Percentiles rank a stretch among this genome's conserved stretches.
Conservation (phyloP, 2,797 vertebrate genomes). For the Nyctibius grandis region DNA sequence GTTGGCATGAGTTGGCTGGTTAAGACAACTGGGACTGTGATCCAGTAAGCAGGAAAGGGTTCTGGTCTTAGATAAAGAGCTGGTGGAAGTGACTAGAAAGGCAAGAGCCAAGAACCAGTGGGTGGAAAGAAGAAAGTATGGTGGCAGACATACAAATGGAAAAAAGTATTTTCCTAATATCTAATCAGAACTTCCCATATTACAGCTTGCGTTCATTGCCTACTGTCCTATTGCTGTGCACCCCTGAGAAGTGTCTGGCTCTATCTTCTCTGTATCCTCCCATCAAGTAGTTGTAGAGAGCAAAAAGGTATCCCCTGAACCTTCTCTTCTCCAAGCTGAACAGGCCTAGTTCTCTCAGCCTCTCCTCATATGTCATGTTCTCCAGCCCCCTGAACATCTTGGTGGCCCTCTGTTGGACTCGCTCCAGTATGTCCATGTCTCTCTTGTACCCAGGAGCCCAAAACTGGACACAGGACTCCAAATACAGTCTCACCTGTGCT, state of each 20-base stretch:
- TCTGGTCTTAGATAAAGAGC: not conserved
- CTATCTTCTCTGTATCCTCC: not conserved
- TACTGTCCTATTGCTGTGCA: not conserved
- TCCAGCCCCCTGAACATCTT: too few relatives aligned
- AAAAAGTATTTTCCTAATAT: not conserved
- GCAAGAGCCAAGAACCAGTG: not conserved
- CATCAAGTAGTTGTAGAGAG: not conserved
- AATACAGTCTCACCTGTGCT: too few relatives aligned
- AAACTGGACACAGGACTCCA: too few relatives aligned
- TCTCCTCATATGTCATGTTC: too few relatives aligned
- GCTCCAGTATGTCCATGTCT: too few relatives aligned
- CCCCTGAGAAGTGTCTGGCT: not conserved
- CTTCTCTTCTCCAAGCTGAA: too few relatives aligned
- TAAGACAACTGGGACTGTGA: not conserved
- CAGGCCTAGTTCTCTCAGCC: too few relatives aligned
- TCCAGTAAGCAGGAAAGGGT: not conserved
- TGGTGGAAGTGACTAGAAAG: not conserved
- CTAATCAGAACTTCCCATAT: not conserved
- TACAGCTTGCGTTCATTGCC: not conserved
- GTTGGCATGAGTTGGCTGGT: not conserved
- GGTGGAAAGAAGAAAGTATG: not conserved
- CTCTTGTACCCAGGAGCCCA: too few relatives aligned
- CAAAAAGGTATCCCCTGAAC: not conserved
- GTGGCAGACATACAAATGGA: not conserved
- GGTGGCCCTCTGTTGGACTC: too few relatives aligned